Percentiles rank a stretch among this genome's conserved stretches.
Conservation (phyloP, 2,888 invertebrate genomes). For the Aspidiotus destructor region DNA sequence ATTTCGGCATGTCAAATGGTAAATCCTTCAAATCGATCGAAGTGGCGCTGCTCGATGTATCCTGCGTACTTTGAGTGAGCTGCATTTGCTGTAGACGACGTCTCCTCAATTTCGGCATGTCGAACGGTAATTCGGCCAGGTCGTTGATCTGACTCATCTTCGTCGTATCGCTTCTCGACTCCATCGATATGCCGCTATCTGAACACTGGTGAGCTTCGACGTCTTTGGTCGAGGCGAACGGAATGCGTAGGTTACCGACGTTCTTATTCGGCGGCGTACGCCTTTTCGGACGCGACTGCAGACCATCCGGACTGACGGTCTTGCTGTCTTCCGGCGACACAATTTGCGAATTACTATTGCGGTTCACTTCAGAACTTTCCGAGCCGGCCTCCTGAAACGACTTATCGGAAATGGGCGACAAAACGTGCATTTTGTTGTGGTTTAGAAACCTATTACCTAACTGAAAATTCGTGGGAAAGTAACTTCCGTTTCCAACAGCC, state of each 20-base stretch:
- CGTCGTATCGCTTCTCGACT: constrained; percentile 48
- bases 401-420: constrained; percentile 82
- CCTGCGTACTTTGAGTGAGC: constrained; percentile 32
- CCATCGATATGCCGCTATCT: constrained; percentile 79
- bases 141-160: constrained; percentile 39
- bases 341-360: constrained; percentile 34
- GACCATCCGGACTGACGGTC: constrained; percentile 31
- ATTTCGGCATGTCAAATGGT: constrained; percentile 86
- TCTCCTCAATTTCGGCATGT: constrained; percentile 79
- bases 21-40: constrained; percentile 69
- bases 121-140: constrained; percentile 71
- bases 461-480: constrained; percentile 39
- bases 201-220: constrained; percentile 56
- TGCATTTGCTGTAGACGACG: constrained; percentile 43
- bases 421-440: constrained; percentile 67
- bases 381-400: constrained; percentile 78
- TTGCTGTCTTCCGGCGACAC: constrained; percentile 39
- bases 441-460: constrained; percentile 54
- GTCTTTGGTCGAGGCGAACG: constrained; percentile 1
- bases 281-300: not conserved
- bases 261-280: constrained; percentile 20
- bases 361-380: constrained; percentile 62
- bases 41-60: constrained; percentile 33
- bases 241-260: constrained; percentile 45
- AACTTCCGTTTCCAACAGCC: constrained; percentile 49